These are phyloP conservation scores for Palythoa grandiflora DNA, from an alignment of 92 coral and sea anemone species.

Conservation along the genomic window DNA sequence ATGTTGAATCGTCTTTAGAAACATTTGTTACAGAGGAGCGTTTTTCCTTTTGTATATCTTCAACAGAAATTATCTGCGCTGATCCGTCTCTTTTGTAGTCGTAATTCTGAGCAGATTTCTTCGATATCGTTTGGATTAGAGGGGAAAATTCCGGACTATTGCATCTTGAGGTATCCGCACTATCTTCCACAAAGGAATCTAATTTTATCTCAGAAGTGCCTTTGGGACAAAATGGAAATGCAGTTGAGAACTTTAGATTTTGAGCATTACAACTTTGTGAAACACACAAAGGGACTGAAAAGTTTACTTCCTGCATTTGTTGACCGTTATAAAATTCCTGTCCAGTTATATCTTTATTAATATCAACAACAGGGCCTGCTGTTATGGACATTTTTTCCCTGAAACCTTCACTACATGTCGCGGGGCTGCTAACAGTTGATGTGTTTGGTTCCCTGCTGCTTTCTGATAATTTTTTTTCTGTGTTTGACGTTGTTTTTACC, in stretches of 20 bases:
- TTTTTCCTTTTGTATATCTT: neutral
- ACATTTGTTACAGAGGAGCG: neutral
- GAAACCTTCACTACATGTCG: neutral
- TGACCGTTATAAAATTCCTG: neutral
- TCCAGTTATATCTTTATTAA: neutral
- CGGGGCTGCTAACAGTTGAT: neutral
- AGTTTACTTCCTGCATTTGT: neutral
- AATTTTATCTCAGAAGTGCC: neutral
- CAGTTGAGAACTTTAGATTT: neutral
- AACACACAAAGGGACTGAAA: neutral
- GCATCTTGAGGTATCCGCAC: neutral
- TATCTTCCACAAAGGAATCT: neutral
- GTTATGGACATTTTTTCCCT: neutral
- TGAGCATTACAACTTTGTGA: neutral
- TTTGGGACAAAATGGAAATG: neutral
- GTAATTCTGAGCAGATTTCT: neutral
- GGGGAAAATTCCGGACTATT: constrained; percentile 28
- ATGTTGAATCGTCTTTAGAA: neutral
- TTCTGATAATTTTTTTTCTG: neutral
- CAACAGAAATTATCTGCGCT: neutral
- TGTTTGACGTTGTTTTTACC: too few relatives aligned
- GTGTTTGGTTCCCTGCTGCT: neutral
- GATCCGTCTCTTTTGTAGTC: neutral
- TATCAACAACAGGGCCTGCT: neutral
- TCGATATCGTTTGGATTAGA: neutral